Conservation (phyloP, 2,797 vertebrate species). For the Pseudomugil tenellus region DNA sequence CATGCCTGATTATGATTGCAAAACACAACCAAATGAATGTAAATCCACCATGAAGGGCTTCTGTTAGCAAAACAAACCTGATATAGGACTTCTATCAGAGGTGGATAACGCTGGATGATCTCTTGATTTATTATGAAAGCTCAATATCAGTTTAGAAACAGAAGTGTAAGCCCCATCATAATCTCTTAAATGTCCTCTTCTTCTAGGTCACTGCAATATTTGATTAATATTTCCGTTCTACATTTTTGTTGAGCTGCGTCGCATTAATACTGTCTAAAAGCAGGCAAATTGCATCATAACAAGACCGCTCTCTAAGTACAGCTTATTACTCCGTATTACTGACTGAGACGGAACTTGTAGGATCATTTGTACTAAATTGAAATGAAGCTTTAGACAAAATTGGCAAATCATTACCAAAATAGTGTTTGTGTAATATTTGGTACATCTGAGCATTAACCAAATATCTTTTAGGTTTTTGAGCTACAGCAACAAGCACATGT, state of each 20-base stretch:
- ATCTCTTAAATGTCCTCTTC: constrained; percentile 25
- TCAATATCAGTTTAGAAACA: constrained; percentile 21
- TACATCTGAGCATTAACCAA: too few relatives aligned
- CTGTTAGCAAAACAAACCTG: constrained; percentile 26
- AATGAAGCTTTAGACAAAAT: too few relatives aligned
- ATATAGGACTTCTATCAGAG: constrained; percentile 24
- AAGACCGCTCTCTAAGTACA: neutral
- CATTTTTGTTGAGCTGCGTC: constrained; percentile 3
- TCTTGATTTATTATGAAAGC: constrained; percentile 23
- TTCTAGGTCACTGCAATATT: constrained; percentile 31
- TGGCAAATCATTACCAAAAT: too few relatives aligned
- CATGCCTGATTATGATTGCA: neutral
- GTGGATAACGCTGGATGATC: constrained; percentile 10
- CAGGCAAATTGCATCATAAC: neutral
- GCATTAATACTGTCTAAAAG: constrained; percentile 16
- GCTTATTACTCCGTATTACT: neutral
- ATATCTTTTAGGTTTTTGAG: constrained; percentile 4
- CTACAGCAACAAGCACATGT: too few relatives aligned
- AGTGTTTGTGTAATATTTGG: too few relatives aligned
- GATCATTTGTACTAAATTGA: too few relatives aligned
- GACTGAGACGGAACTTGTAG: neutral
- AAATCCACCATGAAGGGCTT: neutral
- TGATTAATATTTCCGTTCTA: constrained; percentile 17
- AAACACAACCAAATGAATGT: constrained; percentile 27
- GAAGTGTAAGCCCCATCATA: constrained; percentile 1